phyloP scores from a whole-genome alignment of 1,140 invertebrate species.

The Nymphalis io region DNA sequence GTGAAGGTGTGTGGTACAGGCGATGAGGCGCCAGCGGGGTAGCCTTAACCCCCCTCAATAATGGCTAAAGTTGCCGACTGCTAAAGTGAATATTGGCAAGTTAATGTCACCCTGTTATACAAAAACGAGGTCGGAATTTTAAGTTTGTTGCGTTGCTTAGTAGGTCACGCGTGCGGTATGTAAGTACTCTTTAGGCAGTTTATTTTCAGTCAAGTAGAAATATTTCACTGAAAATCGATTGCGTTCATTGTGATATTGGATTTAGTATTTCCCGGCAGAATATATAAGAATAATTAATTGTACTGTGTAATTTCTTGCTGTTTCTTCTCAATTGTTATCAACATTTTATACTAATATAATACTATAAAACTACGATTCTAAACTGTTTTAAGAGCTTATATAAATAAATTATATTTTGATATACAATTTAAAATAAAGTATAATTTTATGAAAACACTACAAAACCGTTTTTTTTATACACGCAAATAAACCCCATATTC shows the following conservation, averaged over 20 bases:
- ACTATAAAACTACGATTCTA: too few species aligned
- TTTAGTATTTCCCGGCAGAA: too few species aligned
- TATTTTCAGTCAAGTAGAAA: neutral
- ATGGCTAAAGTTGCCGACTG: constrained; percentile 4
- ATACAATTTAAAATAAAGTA: too few species aligned
- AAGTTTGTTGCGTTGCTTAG: constrained; percentile 8
- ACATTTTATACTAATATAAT: too few species aligned
- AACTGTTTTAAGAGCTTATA: too few species aligned
- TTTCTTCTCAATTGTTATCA: too few species aligned
- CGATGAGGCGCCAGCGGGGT: constrained; percentile 14
- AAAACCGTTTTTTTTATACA: neutral
- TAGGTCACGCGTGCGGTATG: constrained; percentile 5
- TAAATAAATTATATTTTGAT: too few species aligned
- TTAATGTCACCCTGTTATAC: constrained; percentile 12
- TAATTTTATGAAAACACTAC: too few species aligned
- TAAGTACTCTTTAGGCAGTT: neutral
- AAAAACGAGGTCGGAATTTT: constrained; percentile 10
- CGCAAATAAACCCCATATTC: neutral
- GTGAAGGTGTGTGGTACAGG: constrained; percentile 20
- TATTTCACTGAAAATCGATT: neutral
- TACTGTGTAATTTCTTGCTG: too few species aligned
- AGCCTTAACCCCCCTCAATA: constrained; percentile 2
- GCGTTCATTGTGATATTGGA: neutral
- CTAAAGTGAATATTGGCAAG: constrained; percentile 15
- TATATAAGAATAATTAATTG: too few species aligned